Evolutionary conservation across 2,888 invertebrate species (phyloP).

Genomic region (Metellina segmentata): DNA sequence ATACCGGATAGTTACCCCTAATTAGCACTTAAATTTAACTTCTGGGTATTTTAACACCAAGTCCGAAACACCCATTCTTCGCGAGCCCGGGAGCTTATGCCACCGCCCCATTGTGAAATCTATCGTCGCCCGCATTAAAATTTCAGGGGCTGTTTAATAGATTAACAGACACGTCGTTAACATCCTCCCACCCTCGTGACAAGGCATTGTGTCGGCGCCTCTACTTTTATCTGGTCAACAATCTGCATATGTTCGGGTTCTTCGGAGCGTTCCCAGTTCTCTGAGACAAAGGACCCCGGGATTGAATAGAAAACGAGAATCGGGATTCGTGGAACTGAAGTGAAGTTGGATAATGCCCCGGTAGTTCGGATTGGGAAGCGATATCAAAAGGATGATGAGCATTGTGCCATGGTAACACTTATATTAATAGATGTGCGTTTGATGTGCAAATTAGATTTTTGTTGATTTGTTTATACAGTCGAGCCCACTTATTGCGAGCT

Average conservation of each 20-base stretch:
- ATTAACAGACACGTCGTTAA: constrained; percentile 37
- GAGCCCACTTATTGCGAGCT: too few relatives aligned
- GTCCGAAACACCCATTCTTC: not conserved
- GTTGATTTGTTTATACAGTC: too few relatives aligned
- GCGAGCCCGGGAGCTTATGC: not conserved
- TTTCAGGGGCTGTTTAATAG: constrained; percentile 36
- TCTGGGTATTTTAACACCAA: not conserved
- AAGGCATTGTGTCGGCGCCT: constrained; percentile 1
- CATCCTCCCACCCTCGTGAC: constrained; percentile 1
- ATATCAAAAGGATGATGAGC: too few relatives aligned
- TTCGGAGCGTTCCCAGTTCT: constrained; percentile 6
- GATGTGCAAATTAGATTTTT: too few relatives aligned
- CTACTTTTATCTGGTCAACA: constrained; percentile 45
- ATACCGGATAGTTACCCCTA: constrained; percentile 1
- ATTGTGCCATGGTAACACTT: too few relatives aligned
- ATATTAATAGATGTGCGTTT: too few relatives aligned
- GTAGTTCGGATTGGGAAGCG: too few relatives aligned
- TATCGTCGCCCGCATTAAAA: not conserved
- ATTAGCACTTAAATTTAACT: not conserved
- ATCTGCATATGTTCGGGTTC: constrained; percentile 11
- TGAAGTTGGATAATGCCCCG: not conserved
- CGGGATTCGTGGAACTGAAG: not conserved
- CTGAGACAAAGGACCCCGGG: constrained; percentile 2
- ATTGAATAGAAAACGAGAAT: constrained; percentile 3
- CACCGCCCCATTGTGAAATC: constrained; percentile 6